These are phyloP conservation scores for Metellina segmentata DNA, from an alignment of 2,888 invertebrate genomes.

Conservation along the genomic window DNA sequence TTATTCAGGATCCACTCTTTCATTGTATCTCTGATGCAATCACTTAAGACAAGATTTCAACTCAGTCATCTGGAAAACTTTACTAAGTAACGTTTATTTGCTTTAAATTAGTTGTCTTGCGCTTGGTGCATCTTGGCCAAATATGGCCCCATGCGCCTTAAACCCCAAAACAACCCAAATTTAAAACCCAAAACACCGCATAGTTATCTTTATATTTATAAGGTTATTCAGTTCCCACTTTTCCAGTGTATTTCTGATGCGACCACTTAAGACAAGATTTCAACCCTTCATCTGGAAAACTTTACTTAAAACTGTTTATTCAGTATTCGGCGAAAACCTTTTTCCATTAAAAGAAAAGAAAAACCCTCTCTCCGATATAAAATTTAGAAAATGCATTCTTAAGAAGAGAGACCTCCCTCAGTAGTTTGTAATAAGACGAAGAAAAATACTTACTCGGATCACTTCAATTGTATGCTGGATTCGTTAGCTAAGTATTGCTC, in stretches of 20 bases:
- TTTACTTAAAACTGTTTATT: slow-evolving; percentile 48
- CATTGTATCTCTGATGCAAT: no score
- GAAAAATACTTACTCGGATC: slow-evolving; percentile 60
- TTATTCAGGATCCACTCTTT: no score
- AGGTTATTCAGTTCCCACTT: no score
- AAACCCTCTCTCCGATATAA: slow-evolving; percentile 16
- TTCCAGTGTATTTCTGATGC: not conserved
- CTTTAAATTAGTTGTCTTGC: no score
- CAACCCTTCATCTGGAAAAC: slow-evolving; percentile 5
- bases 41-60: no score
- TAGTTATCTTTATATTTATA: no score
- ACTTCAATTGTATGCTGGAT: slow-evolving; percentile 62
- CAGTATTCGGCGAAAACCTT: slow-evolving; percentile 32
- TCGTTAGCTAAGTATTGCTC: slow-evolving; percentile 71
- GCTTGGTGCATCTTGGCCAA: no score
- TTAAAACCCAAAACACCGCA: no score
- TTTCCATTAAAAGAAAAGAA: slow-evolving; percentile 39
- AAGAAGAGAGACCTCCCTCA: slow-evolving; percentile 27
- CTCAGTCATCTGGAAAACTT: no score
- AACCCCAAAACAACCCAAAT: no score
- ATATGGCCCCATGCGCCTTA: no score
- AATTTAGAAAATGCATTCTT: slow-evolving; percentile 42
- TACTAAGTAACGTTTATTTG: no score
- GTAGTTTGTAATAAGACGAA: slow-evolving; percentile 27
- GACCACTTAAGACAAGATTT: slow-evolving; percentile 42